Evolutionary conservation across 2,888 invertebrate species (phyloP).

Genomic region (Gerosis bhagava): DNA sequence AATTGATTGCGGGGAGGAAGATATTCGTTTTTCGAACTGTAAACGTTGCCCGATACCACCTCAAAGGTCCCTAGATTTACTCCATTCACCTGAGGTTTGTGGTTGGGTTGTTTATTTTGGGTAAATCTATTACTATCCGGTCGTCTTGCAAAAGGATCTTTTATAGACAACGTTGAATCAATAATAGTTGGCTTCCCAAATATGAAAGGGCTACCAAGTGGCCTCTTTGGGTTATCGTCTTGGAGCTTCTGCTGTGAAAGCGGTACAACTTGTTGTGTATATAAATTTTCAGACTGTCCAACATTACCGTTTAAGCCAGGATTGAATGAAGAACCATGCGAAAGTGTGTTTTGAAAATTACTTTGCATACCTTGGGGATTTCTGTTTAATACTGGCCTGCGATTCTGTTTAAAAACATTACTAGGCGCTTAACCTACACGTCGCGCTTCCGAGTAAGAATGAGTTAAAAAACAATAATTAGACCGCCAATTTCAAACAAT

Average conservation of each 20-base stretch:
- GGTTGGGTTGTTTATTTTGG: constrained; percentile 14
- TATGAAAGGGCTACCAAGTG: constrained; percentile 1
- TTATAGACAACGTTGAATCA: constrained; percentile 17
- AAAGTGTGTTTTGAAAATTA: background rate
- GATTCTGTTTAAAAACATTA: too few relatives aligned
- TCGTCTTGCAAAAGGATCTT: constrained; percentile 17
- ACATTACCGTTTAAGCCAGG: background rate
- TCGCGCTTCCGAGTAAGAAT: too few relatives aligned
- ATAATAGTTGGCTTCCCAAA: constrained; percentile 21
- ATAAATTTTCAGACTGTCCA: constrained; percentile 7
- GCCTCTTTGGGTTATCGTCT: constrained; percentile 1
- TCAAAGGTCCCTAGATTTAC: constrained; percentile 15
- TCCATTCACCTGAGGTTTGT: background rate
- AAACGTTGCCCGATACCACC: constrained; percentile 18
- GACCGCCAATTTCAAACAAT: too few relatives aligned
- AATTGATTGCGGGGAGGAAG: constrained; percentile 6
- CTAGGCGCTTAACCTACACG: too few relatives aligned
- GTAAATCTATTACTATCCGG: constrained; percentile 9
- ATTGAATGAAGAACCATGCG: background rate
- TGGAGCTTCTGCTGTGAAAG: constrained; percentile 32
- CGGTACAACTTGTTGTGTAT: constrained; percentile 3
- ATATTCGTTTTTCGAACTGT: constrained; percentile 16
- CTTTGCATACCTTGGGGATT: background rate
- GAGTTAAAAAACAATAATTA: too few relatives aligned
- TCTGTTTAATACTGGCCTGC: background rate